Base-by-base conservation (phyloP, 2,797 vertebrate genomes). In the Ispidina picta region DNA sequence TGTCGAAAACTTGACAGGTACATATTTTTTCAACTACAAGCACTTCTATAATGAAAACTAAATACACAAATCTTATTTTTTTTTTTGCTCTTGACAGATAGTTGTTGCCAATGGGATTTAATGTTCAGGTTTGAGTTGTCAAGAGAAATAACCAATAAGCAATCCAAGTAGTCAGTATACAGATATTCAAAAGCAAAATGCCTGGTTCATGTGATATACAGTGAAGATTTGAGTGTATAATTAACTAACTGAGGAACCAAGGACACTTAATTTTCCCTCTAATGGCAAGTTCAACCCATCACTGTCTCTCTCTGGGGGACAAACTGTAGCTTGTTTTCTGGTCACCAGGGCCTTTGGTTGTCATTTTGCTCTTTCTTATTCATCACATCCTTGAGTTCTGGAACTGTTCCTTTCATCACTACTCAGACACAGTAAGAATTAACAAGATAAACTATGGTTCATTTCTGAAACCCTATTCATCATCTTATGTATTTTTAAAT, bases 141-240 rank as follows among this genome's bases (percentile, higher is more conserved):
- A 99, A 98, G 98, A 98, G 98, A 98, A 98, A 98, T 98, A 98
- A 98, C 98, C 98, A 98, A 98, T 98, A 98, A 98, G 98, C 98
- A 98, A 98, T 98, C 98, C 98, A 98, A 98, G 98, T 96, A 98
- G 96, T 97, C 97, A 96, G 96, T 96, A 97, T 96, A 97, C 85
- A 93, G 90, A 96, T 98, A 98, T 96, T 98, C 98, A 98, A 98
- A 98, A 98, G 98, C 97, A 98, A 98, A 98, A 98, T 79, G 97
- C 75, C 94, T 95, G 79, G 74, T 70, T 97, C 92, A 79, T 94
- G 91, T 94, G 97, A 98, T 98, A 96, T 96, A 97, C 95, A 95
- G 96, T 96, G 95, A 98, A 98, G 97, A 98, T 98, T 97, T 98
- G 98, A 98, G 98, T 98, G 97, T 99, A 98, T 99, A 99, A 99